Evolutionary conservation across 2,888 invertebrate genomes (phyloP).

Genomic region (Polydrusus cervinus): DNA sequence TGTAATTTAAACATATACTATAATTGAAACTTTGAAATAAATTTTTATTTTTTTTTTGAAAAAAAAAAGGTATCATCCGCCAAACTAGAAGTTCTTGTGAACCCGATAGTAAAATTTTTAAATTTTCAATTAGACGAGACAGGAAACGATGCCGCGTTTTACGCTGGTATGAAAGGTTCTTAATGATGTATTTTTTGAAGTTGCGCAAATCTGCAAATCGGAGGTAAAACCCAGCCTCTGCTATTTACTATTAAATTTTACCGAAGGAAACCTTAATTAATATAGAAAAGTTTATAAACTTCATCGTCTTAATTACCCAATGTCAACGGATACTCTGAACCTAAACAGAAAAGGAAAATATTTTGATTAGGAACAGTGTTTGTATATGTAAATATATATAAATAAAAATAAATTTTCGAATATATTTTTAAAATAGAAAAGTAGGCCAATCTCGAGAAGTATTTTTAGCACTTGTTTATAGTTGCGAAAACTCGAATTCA

Average conservation of each 20-base stretch:
- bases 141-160: too few relatives aligned
- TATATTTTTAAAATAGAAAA: constrained; percentile 31
- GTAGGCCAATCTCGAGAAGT: constrained; percentile 11
- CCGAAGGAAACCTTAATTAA: not conserved
- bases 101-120: too few relatives aligned
- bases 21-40: too few relatives aligned
- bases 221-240: too few relatives aligned
- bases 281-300: not conserved
- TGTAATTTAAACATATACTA: too few relatives aligned
- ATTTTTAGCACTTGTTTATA: constrained; percentile 15
- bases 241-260: not conserved
- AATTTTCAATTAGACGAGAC: too few relatives aligned
- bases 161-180: too few relatives aligned
- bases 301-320: not conserved
- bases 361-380: constrained; percentile 15
- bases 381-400: constrained; percentile 17
- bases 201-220: too few relatives aligned
- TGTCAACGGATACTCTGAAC: constrained; percentile 1
- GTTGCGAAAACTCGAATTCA: constrained; percentile 10
- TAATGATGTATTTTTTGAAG: too few relatives aligned
- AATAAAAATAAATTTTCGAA: constrained; percentile 27
- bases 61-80: too few relatives aligned
- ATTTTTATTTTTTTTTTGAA: too few relatives aligned
- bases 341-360: constrained; percentile 13
- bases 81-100: too few relatives aligned